Percentiles rank a stretch among this genome's conserved stretches.
phyloP scores from a whole-genome alignment of 2,113 vertebrate species.

The Mirounga angustirostris region DNA sequence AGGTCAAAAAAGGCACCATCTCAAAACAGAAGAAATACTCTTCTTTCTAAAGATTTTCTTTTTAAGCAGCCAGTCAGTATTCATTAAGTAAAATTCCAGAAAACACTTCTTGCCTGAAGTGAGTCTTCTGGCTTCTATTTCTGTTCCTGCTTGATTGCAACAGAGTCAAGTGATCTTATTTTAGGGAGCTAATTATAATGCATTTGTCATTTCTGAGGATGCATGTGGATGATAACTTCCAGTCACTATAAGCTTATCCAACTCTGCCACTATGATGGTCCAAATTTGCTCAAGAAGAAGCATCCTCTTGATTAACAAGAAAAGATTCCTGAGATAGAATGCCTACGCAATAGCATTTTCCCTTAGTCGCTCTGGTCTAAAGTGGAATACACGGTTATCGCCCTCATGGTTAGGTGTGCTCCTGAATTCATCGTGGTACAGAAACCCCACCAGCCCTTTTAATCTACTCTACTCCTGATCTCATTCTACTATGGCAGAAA shows the following conservation, averaged over 20 bases:
- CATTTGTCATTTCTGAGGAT: conserved; percentile 36
- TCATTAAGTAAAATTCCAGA: conserved; percentile 52
- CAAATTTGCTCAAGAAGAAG: conserved; percentile 32
- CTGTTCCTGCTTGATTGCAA: conserved; percentile 35
- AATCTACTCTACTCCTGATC: not conserved
- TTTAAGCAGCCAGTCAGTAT: conserved; percentile 32
- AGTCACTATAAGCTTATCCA: not conserved
- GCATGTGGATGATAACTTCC: not conserved
- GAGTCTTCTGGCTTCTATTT: conserved; percentile 33
- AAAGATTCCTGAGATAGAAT: not conserved
- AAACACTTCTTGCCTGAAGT: not conserved
- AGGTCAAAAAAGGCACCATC: not conserved
- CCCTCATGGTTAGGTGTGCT: not conserved
- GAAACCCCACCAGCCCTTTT: not conserved
- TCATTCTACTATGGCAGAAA: not conserved
- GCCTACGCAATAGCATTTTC: not conserved
- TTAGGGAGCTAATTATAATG: conserved; percentile 51
- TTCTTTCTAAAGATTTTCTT: conserved; percentile 53
- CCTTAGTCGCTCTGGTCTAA: not conserved
- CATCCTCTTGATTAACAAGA: not conserved
- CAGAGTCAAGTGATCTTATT: conserved; percentile 54
- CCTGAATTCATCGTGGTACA: not conserved
- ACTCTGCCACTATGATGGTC: not conserved
- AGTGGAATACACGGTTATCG: not conserved
- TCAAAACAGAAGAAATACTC: not conserved